Evolutionary conservation across 2,113 vertebrate species (phyloP).

Genomic region (Melanostigma gelatinosum): DNA sequence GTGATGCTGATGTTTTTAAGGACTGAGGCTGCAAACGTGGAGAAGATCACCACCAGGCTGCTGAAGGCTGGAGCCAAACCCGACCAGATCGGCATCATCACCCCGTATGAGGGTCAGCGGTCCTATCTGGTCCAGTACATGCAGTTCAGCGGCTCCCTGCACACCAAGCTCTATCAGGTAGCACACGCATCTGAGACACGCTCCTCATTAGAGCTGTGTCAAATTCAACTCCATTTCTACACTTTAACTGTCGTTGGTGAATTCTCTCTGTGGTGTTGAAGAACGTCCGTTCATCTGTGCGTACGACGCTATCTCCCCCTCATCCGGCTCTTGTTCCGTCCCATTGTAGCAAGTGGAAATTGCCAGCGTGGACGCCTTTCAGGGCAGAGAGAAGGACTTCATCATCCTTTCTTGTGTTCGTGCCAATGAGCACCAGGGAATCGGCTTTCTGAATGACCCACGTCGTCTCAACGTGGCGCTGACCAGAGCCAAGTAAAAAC

Average conservation of each 20-base stretch:
- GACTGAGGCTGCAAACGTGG: constrained; percentile 97
- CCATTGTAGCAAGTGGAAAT: constrained; percentile 94
- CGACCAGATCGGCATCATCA: constrained; percentile 98
- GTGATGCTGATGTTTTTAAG: constrained; percentile 70
- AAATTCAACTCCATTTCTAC: neutral
- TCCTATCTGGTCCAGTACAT: constrained; percentile 99
- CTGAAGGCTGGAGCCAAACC: constrained; percentile 97
- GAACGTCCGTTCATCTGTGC: neutral
- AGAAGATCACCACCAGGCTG: constrained; percentile 98
- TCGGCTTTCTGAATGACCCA: constrained; percentile 97
- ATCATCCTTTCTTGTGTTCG: constrained; percentile 98
- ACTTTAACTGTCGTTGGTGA: neutral
- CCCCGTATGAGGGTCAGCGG: constrained; percentile 95
- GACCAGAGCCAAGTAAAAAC: constrained; percentile 91
- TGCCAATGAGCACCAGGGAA: constrained; percentile 98
- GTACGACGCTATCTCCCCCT: neutral
- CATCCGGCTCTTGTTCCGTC: neutral
- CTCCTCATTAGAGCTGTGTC: neutral
- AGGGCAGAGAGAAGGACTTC: constrained; percentile 98
- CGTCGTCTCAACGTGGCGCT: constrained; percentile 97
- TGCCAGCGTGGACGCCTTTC: constrained; percentile 97
- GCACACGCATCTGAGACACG: neutral
- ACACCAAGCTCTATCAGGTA: constrained; percentile 99
- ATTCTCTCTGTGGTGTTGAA: neutral
- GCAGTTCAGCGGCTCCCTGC: constrained; percentile 98